phyloP scores from a whole-genome alignment of 2,888 invertebrate species.

The Sipha maydis region DNA sequence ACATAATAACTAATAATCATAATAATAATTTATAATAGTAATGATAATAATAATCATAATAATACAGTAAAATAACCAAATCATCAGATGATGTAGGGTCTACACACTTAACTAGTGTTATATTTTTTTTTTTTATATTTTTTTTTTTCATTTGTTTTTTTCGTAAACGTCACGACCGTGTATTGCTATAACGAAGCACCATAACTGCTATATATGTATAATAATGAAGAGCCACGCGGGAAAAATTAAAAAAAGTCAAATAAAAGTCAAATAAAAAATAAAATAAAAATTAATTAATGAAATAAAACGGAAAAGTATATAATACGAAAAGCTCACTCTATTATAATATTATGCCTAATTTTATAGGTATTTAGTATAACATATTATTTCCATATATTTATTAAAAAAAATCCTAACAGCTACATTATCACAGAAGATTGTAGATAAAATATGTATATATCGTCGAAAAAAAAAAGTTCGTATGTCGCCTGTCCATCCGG shows the following conservation, averaged over 20 bases:
- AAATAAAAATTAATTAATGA: background rate
- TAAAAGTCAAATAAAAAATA: slow-evolving; percentile 4
- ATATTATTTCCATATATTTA: slow-evolving; percentile 49
- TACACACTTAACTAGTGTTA: slow-evolving; percentile 41
- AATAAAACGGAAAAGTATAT: background rate
- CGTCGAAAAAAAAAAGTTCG: slow-evolving; percentile 33
- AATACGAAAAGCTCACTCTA: slow-evolving; percentile 39
- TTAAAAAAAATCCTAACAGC: slow-evolving; percentile 47
- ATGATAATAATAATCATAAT: slow-evolving; percentile 24
- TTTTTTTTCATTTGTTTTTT: background rate
- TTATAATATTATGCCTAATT: slow-evolving; percentile 39
- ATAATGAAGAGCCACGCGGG: slow-evolving; percentile 34
- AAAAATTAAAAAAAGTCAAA: background rate
- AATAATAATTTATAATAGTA: slow-evolving; percentile 41
- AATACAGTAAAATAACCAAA: background rate
- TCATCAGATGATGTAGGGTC: slow-evolving; percentile 27
- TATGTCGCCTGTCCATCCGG: background rate
- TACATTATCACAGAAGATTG: slow-evolving; percentile 61
- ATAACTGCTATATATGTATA: slow-evolving; percentile 20
- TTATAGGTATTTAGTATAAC: slow-evolving; percentile 15
- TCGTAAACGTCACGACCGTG: slow-evolving; percentile 43
- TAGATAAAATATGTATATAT: slow-evolving; percentile 61
- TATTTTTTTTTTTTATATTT: background rate
- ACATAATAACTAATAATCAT: slow-evolving; percentile 34
- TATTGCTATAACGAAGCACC: slow-evolving; percentile 61